Percentiles rank a stretch among this genome's conserved stretches.
Evolutionary conservation across 2,888 invertebrate species (phyloP).

Genomic region (Coleophora flavipennella): DNA sequence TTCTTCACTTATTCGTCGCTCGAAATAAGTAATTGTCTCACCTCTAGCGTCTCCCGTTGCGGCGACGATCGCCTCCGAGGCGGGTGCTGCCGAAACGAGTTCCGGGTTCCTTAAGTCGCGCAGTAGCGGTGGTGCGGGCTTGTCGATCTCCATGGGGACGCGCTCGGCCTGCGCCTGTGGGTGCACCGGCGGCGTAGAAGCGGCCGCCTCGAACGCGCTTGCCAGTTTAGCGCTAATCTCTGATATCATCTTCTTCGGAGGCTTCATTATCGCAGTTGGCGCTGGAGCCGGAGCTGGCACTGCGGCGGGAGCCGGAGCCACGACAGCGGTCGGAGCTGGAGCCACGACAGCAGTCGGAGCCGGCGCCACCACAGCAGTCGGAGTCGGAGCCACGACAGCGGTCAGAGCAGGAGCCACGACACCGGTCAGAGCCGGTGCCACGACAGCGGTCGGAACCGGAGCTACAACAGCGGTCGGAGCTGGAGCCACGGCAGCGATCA

Average conservation of each 20-base stretch:
- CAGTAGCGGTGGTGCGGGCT: constrained; percentile 7
- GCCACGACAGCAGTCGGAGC: constrained; percentile 11
- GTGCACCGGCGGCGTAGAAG: constrained; percentile 19
- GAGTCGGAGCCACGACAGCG: constrained; percentile 1
- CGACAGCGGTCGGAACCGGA: constrained; percentile 18
- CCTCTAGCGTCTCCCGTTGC: constrained; percentile 16
- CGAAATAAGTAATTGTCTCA: neutral
- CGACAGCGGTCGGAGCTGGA: constrained; percentile 9
- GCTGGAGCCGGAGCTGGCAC: constrained; percentile 17
- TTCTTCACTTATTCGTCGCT: too few relatives aligned
- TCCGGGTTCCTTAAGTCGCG: constrained; percentile 13
- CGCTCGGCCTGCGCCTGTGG: constrained; percentile 11
- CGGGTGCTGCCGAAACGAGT: constrained; percentile 15
- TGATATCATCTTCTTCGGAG: constrained; percentile 61
- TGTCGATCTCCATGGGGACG: constrained; percentile 15
- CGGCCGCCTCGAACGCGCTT: constrained; percentile 44
- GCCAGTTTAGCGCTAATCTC: constrained; percentile 56
- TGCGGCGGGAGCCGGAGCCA: neutral
- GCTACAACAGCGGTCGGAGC: constrained; percentile 6
- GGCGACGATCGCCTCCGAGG: constrained; percentile 11
- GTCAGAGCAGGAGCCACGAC: neutral
- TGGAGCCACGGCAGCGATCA: too few relatives aligned
- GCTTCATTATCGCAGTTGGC: constrained; percentile 51
- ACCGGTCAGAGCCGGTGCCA: neutral
- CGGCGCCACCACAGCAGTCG: constrained; percentile 11